A percentile compares a stretch with the other conserved stretches of the same genome.
Evolutionary conservation across 2,888 invertebrate species (phyloP).

Genomic region (Napeogenes inachia): DNA sequence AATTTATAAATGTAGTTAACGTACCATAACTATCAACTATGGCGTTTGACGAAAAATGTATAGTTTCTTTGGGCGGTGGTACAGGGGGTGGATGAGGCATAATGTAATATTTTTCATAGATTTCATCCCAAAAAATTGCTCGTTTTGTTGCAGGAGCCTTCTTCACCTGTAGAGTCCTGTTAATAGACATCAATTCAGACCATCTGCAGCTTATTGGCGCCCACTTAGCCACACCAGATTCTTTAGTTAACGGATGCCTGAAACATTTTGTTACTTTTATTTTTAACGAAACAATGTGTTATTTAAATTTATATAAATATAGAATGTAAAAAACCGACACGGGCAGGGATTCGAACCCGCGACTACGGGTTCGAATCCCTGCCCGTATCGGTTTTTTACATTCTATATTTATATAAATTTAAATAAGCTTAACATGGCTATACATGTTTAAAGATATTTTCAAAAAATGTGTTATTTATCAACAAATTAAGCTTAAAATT

Average conservation of each 20-base stretch:
- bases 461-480: too few relatives aligned
- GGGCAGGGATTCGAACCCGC: too few relatives aligned
- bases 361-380: too few relatives aligned
- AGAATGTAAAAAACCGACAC: too few relatives aligned
- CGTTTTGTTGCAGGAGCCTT: slow-evolving; percentile 24
- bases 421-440: too few relatives aligned
- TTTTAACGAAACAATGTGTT: background rate
- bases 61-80: background rate
- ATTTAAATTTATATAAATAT: too few relatives aligned
- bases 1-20: too few relatives aligned
- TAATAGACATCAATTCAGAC: slow-evolving; percentile 36
- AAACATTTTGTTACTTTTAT: slow-evolving; percentile 34
- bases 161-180: slow-evolving; percentile 29
- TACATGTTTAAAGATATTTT: too few relatives aligned
- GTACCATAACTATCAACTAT: too few relatives aligned
- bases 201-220: slow-evolving; percentile 12
- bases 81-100: slow-evolving; percentile 11
- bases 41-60: background rate
- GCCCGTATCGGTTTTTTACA: too few relatives aligned
- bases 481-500: too few relatives aligned
- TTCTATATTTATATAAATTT: too few relatives aligned
- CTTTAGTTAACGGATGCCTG: slow-evolving; percentile 46
- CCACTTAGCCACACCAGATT: slow-evolving; percentile 43
- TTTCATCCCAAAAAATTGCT: slow-evolving; percentile 33
- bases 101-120: slow-evolving; percentile 33